Percentiles rank a stretch among this genome's conserved stretches.
phyloP scores from a whole-genome alignment of 2,113 vertebrate genomes.

The Papio anubis region DNA sequence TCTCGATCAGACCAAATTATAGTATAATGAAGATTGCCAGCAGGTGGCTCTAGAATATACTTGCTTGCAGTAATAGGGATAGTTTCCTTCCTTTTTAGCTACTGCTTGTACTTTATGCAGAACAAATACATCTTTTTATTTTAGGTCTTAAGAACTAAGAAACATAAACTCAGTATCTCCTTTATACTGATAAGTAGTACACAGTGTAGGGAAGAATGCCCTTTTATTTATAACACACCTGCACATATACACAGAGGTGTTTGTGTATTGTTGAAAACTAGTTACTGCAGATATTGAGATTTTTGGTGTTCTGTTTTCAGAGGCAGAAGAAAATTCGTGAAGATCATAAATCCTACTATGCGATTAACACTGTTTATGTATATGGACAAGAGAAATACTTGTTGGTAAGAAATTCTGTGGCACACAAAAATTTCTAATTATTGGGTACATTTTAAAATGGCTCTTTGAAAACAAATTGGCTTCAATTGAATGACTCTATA shows the following conservation, averaged over 20 bases:
- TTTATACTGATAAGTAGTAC: constrained; percentile 29
- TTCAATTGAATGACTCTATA: background rate
- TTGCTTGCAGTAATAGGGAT: background rate
- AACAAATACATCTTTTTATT: constrained; percentile 47
- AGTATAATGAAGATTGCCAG: constrained; percentile 21
- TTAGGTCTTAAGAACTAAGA: constrained; percentile 27
- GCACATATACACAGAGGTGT: background rate
- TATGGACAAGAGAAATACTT: constrained; percentile 99
- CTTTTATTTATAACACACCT: constrained; percentile 30
- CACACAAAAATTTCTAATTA: constrained; percentile 11
- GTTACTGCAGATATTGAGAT: constrained; percentile 58
- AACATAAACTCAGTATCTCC: background rate
- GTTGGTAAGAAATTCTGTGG: constrained; percentile 88
- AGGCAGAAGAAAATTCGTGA: constrained; percentile 90
- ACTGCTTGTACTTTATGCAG: constrained; percentile 24
- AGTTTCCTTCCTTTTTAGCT: constrained; percentile 11
- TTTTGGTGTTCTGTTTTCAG: constrained; percentile 78
- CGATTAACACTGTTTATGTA: constrained; percentile 97
- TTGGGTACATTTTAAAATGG: constrained; percentile 33
- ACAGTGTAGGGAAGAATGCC: background rate
- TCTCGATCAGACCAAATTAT: background rate
- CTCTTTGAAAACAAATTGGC: background rate
- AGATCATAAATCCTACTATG: constrained; percentile 96
- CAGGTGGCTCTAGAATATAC: constrained; percentile 43
- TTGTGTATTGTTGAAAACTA: background rate